phyloP scores from a whole-genome alignment of 2,888 invertebrate species.

The Thera britannica region DNA sequence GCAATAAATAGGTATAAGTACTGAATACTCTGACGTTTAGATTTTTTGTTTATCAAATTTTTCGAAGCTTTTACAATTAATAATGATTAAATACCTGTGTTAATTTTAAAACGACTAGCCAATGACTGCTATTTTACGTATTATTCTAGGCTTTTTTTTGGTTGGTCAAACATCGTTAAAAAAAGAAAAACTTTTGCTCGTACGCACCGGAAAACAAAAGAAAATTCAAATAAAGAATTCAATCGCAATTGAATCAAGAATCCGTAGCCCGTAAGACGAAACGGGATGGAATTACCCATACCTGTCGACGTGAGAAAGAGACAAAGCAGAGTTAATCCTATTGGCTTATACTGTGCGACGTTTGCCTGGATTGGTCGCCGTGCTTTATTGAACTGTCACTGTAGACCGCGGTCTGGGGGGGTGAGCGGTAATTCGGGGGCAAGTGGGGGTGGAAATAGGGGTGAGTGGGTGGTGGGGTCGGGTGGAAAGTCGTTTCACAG shows the following conservation, averaged over 20 bases:
- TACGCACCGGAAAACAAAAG: slow-evolving; percentile 74
- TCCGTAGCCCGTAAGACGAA: slow-evolving; percentile 70
- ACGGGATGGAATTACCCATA: slow-evolving; percentile 53
- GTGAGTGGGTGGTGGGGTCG: slow-evolving; percentile 51
- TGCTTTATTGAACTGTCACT: slow-evolving; percentile 85
- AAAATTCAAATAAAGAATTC: slow-evolving; percentile 79
- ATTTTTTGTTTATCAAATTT: no score
- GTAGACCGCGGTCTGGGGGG: slow-evolving; percentile 80
- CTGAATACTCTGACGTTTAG: no score
- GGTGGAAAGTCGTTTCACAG: slow-evolving; percentile 68
- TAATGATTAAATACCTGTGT: no score
- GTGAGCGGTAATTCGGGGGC: slow-evolving; percentile 79
- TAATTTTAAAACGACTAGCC: no score
- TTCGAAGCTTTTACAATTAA: no score
- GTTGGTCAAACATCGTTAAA: no score
- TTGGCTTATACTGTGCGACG: slow-evolving; percentile 84
- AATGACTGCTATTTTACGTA: no score
- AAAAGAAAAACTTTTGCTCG: slow-evolving; percentile 52
- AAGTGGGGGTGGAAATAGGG: slow-evolving; percentile 61
- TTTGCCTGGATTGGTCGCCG: slow-evolving; percentile 83
- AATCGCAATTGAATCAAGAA: slow-evolving; percentile 83
- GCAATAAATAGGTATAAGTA: no score
- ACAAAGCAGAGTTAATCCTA: slow-evolving; percentile 79
- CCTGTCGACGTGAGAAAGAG: slow-evolving; percentile 51
- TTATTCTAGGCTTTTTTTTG: no score